Conservation (phyloP, 2,113 vertebrate species). For the Chrysemys picta region DNA sequence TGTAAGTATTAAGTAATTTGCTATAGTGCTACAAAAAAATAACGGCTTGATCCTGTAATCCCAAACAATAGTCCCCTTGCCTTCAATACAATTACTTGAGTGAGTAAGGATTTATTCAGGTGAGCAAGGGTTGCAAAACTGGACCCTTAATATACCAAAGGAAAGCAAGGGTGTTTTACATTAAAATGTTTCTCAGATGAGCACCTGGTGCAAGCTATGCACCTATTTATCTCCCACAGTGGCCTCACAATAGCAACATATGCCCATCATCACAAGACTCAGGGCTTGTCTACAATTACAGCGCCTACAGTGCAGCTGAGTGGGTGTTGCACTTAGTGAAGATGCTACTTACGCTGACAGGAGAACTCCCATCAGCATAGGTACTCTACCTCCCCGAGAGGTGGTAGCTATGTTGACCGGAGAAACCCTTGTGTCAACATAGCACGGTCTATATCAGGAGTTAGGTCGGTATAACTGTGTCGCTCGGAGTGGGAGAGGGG, state of each 20-base stretch:
- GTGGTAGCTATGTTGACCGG: not conserved
- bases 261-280: not conserved
- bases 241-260: not conserved
- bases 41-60: not conserved
- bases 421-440: not conserved
- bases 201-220: not conserved
- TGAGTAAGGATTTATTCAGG: not conserved
- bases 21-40: not conserved
- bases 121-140: not conserved
- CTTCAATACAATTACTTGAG: not conserved
- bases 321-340: not conserved
- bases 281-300: not conserved
- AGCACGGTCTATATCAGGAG: not conserved
- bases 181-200: not conserved
- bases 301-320: too few relatives aligned
- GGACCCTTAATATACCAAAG: not conserved
- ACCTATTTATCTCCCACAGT: not conserved
- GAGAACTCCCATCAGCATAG: not conserved
- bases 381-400: not conserved
- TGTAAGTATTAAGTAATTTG: not conserved
- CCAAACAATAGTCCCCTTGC: not conserved
- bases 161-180: not conserved
- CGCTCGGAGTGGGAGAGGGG: too few relatives aligned
- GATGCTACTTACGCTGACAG: not conserved
- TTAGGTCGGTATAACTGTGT: not conserved